These are phyloP conservation scores for Drosophila yooni DNA, from an alignment of 2,888 invertebrate species.

Conservation along the genomic window DNA sequence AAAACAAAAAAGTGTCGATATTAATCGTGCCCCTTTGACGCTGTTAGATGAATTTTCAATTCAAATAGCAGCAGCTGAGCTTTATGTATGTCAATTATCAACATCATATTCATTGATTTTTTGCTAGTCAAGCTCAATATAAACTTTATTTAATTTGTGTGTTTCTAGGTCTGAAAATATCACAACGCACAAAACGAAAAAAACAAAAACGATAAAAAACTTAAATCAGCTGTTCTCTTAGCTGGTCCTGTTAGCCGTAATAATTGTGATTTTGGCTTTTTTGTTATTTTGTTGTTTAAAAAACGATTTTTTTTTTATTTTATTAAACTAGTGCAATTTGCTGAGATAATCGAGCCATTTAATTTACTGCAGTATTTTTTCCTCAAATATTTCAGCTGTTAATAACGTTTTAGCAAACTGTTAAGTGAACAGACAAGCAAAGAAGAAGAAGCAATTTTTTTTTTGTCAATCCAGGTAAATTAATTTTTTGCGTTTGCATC, in stretches of 20 bases:
- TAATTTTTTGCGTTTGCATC: conserved; percentile 35
- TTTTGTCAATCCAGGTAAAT: conserved; percentile 20
- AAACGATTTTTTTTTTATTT: background rate
- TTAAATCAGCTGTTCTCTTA: background rate
- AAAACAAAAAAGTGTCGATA: conserved; percentile 14
- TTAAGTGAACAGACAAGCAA: conserved; percentile 17
- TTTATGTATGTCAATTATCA: background rate
- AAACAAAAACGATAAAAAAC: no score
- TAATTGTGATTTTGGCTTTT: background rate
- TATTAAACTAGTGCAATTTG: background rate
- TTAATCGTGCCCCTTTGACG: background rate
- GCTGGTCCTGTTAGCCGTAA: background rate
- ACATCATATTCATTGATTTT: background rate
- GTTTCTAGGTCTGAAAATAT: background rate
- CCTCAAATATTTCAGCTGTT: background rate
- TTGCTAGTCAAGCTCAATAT: no score
- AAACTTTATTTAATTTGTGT: background rate
- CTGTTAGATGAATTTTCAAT: background rate
- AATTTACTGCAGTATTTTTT: conserved; percentile 1
- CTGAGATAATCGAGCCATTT: background rate
- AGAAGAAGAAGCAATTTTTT: conserved; percentile 15
- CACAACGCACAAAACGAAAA: background rate
- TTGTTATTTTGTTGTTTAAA: background rate
- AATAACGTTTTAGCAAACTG: conserved; percentile 4
- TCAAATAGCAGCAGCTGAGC: background rate